phyloP scores from a whole-genome alignment of 2,113 vertebrate genomes.

The Jaculus jaculus region DNA sequence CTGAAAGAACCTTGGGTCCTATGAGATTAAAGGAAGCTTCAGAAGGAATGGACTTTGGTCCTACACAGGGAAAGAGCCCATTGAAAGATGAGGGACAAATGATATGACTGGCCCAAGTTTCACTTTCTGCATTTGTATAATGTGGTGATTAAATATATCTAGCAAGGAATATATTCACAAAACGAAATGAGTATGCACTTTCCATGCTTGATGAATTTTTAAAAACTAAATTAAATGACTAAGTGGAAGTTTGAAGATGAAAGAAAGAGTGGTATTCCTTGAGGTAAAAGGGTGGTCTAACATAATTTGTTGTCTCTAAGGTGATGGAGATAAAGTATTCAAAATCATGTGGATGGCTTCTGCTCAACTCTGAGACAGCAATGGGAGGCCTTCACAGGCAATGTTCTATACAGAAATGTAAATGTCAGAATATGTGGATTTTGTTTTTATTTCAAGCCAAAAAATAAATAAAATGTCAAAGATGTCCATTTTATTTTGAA shows the following conservation, averaged over 20 bases:
- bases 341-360: not conserved
- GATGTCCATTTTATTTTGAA: slow-evolving; percentile 46
- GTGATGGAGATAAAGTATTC: not conserved
- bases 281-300: slow-evolving; percentile 37
- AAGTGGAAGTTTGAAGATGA: slow-evolving; percentile 39
- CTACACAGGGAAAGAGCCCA: not conserved
- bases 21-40: slow-evolving; percentile 29
- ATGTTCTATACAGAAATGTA: not conserved
- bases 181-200: slow-evolving; percentile 50
- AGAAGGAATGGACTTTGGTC: not conserved
- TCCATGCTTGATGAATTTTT: slow-evolving; percentile 51
- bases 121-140: too few relatives aligned
- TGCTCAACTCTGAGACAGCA: slow-evolving; percentile 7
- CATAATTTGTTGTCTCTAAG: not conserved
- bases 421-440: slow-evolving; percentile 31
- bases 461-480: slow-evolving; percentile 38
- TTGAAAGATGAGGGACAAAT: not conserved
- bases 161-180: slow-evolving; percentile 23
- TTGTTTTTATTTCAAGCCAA: slow-evolving; percentile 15
- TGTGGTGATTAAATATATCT: not conserved
- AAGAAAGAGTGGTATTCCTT: slow-evolving; percentile 13
- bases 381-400: not conserved
- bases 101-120: not conserved
- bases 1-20: slow-evolving; percentile 31
- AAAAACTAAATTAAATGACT: slow-evolving; percentile 41